Evolutionary conservation across 2,888 invertebrate species (phyloP), one percentile per base, ranked within the genome.

Genomic region (Embidobia sp.): DNA sequence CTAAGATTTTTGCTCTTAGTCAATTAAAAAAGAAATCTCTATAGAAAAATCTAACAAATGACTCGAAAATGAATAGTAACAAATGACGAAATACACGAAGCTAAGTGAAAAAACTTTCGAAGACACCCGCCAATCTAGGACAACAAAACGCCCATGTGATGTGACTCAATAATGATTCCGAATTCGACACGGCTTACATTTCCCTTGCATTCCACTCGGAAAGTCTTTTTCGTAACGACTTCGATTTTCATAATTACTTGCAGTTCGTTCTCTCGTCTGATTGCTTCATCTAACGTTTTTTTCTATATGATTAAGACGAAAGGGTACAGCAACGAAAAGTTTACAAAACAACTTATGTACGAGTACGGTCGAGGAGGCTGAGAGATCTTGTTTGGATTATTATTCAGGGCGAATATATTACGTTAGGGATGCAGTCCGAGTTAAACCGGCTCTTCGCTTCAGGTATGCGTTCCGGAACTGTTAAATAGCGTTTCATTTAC

Each of bases 381-480:
- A 29, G 31, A 74, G 63, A 75, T 81, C 67, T 46, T 70, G 40
- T 48, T 64, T 66, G 67, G 40, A 79, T 81, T 77, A 84, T 83
- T 80, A 82, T 78, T 76, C 78, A 69, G 72, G 69, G 51, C 63
- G 73, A 79, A 80, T 75, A 77, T 74, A 75, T 73, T 80, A 79
- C 79, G 67, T 78, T 80, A 74, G 77, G 76, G 77, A 74, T 69
- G 66, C 78, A 69, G 73, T 67, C 63, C 67, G 29, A 73, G 72
- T 76, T 72, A 75, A 75, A 78, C 75, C 78, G 75, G 78, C 78
- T 78, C 67, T 63, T 57, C 69, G 72, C 63, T 73, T 67, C 70
- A 66, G 61, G 78, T 74, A 78, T 78, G 77, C 77, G 63, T 73
- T 73, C 74, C 78, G 69, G 77, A 73, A 73, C 67, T 77, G 69